Percentiles rank a stretch among this genome's conserved stretches.
phyloP scores from a whole-genome alignment of 2,797 vertebrate species.

The Cetoscarus ocellatus region DNA sequence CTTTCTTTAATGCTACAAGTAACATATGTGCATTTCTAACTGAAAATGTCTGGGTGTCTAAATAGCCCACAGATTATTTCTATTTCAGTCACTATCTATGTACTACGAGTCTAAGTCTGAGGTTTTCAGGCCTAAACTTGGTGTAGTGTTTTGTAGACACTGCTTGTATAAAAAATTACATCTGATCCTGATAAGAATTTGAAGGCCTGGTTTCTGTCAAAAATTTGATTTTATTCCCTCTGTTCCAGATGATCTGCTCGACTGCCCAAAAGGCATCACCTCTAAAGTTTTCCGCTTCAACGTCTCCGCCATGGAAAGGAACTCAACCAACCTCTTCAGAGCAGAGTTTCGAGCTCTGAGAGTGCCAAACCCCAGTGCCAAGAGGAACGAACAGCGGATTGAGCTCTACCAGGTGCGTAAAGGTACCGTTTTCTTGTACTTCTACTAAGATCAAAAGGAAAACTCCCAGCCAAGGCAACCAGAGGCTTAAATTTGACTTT shows the following conservation, averaged over 20 bases:
- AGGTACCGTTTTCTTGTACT: slow-evolving; percentile 74
- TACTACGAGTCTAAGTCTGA: neutral
- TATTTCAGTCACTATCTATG: neutral
- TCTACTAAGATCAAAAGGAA: slow-evolving; percentile 44
- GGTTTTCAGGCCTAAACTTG: slow-evolving; percentile 5
- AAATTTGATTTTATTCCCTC: slow-evolving; percentile 38
- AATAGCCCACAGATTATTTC: neutral
- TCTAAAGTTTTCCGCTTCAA: slow-evolving; percentile 95
- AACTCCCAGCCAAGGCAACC: slow-evolving; percentile 16
- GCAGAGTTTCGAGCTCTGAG: slow-evolving; percentile 93
- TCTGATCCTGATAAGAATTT: slow-evolving; percentile 30
- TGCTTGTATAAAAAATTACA: slow-evolving; percentile 3
- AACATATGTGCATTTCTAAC: neutral
- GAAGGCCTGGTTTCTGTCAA: slow-evolving; percentile 6
- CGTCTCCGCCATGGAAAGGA: slow-evolving; percentile 92
- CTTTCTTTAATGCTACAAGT: neutral
- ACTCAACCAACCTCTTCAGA: slow-evolving; percentile 92
- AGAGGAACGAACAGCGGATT: slow-evolving; percentile 91
- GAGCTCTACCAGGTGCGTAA: slow-evolving; percentile 94
- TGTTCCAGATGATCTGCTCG: slow-evolving; percentile 89
- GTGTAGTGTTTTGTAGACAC: neutral
- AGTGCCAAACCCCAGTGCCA: slow-evolving; percentile 90
- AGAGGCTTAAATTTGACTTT: slow-evolving; percentile 17
- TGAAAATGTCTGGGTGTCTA: no score
- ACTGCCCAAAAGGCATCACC: slow-evolving; percentile 91